Evolutionary conservation across 2,797 vertebrate species (phyloP), one percentile per base, ranked within the genome.

Genomic region (Rhinatrema bivittatum): DNA sequence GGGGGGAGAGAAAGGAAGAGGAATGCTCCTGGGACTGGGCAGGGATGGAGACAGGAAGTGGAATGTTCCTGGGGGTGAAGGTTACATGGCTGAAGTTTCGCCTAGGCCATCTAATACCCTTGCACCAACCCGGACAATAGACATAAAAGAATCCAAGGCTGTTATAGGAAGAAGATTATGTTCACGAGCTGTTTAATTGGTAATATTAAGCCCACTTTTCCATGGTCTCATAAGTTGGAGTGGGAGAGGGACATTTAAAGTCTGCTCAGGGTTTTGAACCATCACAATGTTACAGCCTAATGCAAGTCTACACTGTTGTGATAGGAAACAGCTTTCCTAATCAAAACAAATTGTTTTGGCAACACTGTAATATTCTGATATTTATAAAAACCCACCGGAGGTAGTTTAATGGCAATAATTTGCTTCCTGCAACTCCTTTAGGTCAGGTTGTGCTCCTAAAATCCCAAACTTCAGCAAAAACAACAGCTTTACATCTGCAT

Each of bases 321-420:
- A 74, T 53, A 78, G 57, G 36, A 78, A 70, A 41, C 57, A 74
- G 49, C 55, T 60, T 71, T 63, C 62, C 64, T 65, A 76, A 76
- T 67, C 64, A 76, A 72, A 72, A 51, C 35, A 73, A 78, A 67
- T 70, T 66, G 50, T 62, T 75, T 44, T 56, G 39, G 42, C 66
- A 55, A 52, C 46, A 50, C 33, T 43, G 20, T 43, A 60, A 72
- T 68, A 68, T 18, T 22, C 46, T 60, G 45, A 53, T 72, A 68
- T 69, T 72, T 61, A 56, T 48, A 57, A 74, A n/a, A 70, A 70
- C 35, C 43, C 53, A 57, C 52, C 52, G 49, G 58, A 65, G 51
- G 46, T 61, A 76, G 64, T 56, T 68, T 68, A 79, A 61, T 61
- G 45, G 60, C 57, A 59, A 60, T 69, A 63, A 69, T 72, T 72